Conservation (phyloP, 1,140 invertebrate species). For the Helicorthomorpha holstii region DNA sequence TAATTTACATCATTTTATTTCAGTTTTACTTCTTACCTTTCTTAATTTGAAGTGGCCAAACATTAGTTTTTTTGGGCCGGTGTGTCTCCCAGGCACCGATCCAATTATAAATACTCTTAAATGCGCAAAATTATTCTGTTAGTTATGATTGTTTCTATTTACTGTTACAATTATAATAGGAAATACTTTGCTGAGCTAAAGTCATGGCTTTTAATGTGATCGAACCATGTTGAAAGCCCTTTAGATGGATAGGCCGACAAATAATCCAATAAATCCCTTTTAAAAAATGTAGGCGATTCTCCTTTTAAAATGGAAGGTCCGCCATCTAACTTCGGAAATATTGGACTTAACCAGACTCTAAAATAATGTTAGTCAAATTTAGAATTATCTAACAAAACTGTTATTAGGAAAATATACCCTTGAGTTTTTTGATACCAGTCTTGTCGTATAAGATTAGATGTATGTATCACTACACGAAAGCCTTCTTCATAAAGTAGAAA, state of each 20-base stretch:
- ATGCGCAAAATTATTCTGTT: neutral
- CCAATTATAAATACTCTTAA: slow-evolving; percentile 62
- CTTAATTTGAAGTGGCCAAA: slow-evolving; percentile 59
- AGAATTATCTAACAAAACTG: neutral
- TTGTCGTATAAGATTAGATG: slow-evolving; percentile 73
- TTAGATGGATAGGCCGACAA: slow-evolving; percentile 50
- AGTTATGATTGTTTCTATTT: neutral
- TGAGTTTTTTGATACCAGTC: slow-evolving; percentile 92
- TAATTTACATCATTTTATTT: neutral
- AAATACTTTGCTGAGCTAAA: slow-evolving; percentile 58
- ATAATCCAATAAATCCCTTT: slow-evolving; percentile 66
- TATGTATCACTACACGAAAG: slow-evolving; percentile 69
- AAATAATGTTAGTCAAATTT: slow-evolving; percentile 12
- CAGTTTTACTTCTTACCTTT: slow-evolving; percentile 29
- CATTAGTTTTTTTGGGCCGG: slow-evolving; percentile 26
- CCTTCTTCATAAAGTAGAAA: slow-evolving; percentile 68
- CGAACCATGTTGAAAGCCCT: slow-evolving; percentile 50
- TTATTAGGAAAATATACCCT: slow-evolving; percentile 37
- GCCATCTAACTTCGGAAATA: slow-evolving; percentile 40
- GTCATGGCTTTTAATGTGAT: slow-evolving; percentile 51
- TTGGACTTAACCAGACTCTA: slow-evolving; percentile 72
- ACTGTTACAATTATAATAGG: slow-evolving; percentile 15
- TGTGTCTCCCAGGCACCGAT: slow-evolving; percentile 64
- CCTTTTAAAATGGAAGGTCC: slow-evolving; percentile 38
- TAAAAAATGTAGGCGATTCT: slow-evolving; percentile 70